phyloP scores from a whole-genome alignment of 2,797 vertebrate genomes.

The Neomorphus geoffroyi region DNA sequence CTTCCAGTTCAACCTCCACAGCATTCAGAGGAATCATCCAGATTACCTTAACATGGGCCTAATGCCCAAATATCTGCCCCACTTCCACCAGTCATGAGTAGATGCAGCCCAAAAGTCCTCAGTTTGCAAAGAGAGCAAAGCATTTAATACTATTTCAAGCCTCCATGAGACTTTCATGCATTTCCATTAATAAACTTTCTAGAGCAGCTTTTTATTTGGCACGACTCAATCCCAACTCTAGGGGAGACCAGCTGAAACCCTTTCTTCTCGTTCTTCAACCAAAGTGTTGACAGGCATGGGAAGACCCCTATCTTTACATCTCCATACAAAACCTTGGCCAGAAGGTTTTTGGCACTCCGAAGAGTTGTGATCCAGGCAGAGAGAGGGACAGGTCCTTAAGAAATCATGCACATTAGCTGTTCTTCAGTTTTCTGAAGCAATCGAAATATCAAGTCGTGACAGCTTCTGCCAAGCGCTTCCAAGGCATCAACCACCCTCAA shows the following conservation, averaged over 20 bases:
- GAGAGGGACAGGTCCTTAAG: background rate
- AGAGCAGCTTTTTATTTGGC: background rate
- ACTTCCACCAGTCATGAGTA: accelerated
- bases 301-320: background rate
- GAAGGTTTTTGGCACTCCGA: accelerated
- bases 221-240: background rate
- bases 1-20: background rate
- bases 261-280: background rate
- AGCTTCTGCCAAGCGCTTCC: background rate
- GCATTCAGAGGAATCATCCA: background rate
- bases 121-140: background rate
- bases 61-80: background rate
- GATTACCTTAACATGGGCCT: accelerated
- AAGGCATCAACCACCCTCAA: background rate
- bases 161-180: background rate
- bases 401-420: background rate
- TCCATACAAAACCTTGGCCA: background rate
- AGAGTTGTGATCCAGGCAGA: background rate
- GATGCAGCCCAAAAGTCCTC: background rate
- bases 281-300: background rate
- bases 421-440: background rate
- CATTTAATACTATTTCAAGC: background rate
- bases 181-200: background rate
- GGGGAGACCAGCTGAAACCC: background rate
- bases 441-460: background rate